Base-by-base conservation (phyloP, 2,113 vertebrate genomes). In the Bos indicus region DNA sequence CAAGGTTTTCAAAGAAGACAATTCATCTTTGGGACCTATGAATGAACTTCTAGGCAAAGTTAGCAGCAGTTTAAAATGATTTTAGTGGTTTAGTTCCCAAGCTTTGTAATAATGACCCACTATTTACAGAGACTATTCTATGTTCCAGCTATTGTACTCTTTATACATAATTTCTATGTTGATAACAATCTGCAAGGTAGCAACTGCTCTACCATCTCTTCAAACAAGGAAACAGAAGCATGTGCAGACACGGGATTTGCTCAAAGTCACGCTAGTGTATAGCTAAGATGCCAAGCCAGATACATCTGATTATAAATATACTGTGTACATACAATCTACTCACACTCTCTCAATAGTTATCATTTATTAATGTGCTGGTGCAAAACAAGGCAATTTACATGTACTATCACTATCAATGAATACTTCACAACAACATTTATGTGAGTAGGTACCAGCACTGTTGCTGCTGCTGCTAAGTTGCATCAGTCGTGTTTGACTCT, bases 221-320 rank as follows among this genome's bases (percentile, higher is more conserved):
- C 52, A 96, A 90, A 81, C 91, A 81, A 94, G 33, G 80, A 87
- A 93, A 91, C 1, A 62, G 17, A 64, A 83, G 43, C 11, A 91
- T 16, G 77, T 85, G 60, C 54, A 90, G 23, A 64, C 25, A 33
- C 2, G 0, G 89, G 56, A 90, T 87, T 80, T 95, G 19, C 19
- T 83, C 26, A 85, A 88, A 46, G 33, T 92, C 46, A 96, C 2
- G 83, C 21, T 56, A 82, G 23, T 80, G 3, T 56, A 74, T 56
- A 95, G 19, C 16, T 97, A 95, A 52, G 25, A 97, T 92, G 71
- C 9, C 17, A 97, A 88, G 90, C 4, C 14, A 85, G 43, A 48
- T 92, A 71, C 23, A 95, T 81, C 10, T 64, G 51, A 92, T 97
- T 88, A 46, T 91, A 82, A 95, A 95, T 84, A 93, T 40, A 48